Conservation (phyloP, 2,888 invertebrate genomes). For the Coenonympha glycerion region DNA sequence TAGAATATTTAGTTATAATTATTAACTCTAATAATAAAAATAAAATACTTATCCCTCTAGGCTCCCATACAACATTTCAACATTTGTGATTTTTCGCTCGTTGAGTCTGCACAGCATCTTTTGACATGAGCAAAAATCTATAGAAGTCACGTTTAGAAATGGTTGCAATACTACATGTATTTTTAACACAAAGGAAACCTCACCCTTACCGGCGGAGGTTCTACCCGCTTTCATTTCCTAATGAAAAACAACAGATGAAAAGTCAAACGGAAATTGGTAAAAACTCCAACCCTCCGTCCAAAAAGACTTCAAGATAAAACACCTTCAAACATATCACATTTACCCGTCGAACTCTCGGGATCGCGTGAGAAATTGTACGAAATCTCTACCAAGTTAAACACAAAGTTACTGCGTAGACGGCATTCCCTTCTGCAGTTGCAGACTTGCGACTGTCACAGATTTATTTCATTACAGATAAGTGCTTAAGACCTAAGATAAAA, state of each 20-base stretch:
- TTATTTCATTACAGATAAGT: too few species aligned
- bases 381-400: conserved; percentile 1
- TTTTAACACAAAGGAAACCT: not conserved
- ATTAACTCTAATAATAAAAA: too few species aligned
- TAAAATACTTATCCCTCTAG: too few species aligned
- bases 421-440: not conserved
- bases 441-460: not conserved
- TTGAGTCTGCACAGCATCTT: too few species aligned
- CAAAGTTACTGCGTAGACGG: not conserved
- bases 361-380: not conserved
- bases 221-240: too few species aligned
- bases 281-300: not conserved
- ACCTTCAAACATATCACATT: conserved; percentile 3
- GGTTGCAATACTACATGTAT: not conserved
- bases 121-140: too few species aligned
- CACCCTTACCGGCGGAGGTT: too few species aligned
- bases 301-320: not conserved
- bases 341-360: not conserved
- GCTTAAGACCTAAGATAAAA: not conserved
- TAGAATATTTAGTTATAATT: too few species aligned
- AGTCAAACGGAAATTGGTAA: not conserved
- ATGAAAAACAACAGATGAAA: not conserved
- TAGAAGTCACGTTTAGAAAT: not conserved
- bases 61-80: too few species aligned
- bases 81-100: too few species aligned